Evolutionary conservation across 1,140 invertebrate species (phyloP).

Genomic region (Listronotus bonariensis): DNA sequence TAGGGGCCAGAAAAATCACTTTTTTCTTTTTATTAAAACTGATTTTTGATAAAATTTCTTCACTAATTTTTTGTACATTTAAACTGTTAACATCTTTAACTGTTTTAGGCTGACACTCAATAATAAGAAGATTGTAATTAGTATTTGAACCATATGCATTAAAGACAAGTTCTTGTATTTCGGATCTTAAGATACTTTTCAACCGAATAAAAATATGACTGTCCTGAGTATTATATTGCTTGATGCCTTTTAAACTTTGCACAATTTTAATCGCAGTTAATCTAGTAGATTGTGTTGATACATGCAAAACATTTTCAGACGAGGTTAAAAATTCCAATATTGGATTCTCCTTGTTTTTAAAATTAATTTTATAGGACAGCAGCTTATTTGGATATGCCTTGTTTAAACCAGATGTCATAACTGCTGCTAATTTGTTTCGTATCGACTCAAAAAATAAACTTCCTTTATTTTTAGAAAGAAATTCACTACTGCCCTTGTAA

Average conservation of each 20-base stretch:
- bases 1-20: neutral
- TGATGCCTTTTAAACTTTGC: neutral
- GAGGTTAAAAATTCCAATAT: constrained; percentile 5
- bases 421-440: neutral
- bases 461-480: constrained; percentile 8
- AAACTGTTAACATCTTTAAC: neutral
- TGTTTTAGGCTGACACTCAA: neutral
- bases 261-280: constrained; percentile 3
- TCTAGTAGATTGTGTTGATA: neutral
- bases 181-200: neutral
- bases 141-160: neutral
- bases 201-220: constrained; percentile 4
- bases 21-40: too few relatives aligned
- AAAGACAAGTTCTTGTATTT: neutral
- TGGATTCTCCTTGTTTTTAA: neutral
- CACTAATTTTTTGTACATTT: neutral
- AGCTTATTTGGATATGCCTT: constrained; percentile 18
- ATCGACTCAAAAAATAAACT: neutral
- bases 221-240: neutral
- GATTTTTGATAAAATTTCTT: too few relatives aligned
- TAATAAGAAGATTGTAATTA: neutral
- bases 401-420: constrained; percentile 19
- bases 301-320: neutral
- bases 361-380: constrained; percentile 1
- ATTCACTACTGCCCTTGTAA: constrained; percentile 13